phyloP scores from a whole-genome alignment of 2,797 vertebrate genomes.

The Acrossocheilus wenchowensis region DNA sequence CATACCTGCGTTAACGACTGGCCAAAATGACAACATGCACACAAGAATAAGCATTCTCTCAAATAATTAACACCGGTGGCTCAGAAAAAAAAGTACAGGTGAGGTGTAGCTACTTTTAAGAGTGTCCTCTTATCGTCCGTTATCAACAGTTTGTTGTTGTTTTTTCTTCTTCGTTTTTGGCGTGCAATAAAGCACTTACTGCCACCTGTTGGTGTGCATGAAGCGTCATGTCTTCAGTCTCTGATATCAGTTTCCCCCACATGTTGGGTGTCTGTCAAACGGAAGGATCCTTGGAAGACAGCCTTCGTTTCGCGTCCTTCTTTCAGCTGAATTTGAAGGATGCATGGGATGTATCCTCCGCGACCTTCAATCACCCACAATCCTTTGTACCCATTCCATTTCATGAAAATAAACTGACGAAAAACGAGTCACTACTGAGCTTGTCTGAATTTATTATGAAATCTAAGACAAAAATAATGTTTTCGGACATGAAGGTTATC shows the following conservation, averaged over 20 bases:
- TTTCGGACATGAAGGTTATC: too few relatives aligned
- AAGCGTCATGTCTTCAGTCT: neutral
- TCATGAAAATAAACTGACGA: too few relatives aligned
- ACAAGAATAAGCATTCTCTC: neutral
- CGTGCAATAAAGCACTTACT: neutral
- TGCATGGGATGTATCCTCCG: too few relatives aligned
- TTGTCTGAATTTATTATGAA: too few relatives aligned
- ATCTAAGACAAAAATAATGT: too few relatives aligned
- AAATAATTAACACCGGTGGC: neutral
- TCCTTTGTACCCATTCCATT: too few relatives aligned
- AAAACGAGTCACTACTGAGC: too few relatives aligned
- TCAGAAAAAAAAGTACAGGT: neutral
- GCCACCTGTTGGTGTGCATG: neutral
- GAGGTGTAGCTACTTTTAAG: neutral
- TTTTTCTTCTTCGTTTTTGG: neutral
- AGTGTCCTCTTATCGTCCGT: neutral
- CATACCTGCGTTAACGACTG: neutral
- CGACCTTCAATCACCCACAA: too few relatives aligned
- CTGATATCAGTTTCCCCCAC: neutral
- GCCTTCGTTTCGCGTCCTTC: too few relatives aligned
- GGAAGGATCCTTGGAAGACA: too few relatives aligned
- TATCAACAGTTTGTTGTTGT: neutral
- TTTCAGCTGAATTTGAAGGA: too few relatives aligned
- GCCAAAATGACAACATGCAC: neutral
- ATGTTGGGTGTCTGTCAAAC: too few relatives aligned